Evolutionary conservation across 1,140 invertebrate species (phyloP), one percentile per base, ranked within the genome.

Genomic region (Caenorhabditis inopinata): DNA sequence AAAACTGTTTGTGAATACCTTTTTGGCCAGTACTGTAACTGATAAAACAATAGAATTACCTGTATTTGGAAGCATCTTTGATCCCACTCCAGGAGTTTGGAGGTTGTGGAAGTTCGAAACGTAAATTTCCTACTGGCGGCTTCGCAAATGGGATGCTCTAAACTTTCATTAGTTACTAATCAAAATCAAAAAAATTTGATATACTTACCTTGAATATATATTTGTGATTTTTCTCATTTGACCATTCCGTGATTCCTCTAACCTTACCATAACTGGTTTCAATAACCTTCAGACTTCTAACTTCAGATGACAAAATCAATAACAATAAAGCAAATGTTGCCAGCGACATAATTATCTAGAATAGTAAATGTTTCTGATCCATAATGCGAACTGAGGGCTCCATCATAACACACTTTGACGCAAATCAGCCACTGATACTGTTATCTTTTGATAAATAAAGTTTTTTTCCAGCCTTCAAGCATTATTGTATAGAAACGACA

Each of bases 221-320:
- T 16, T 62, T 47, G 14, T 25, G 38, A 14, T 42, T 47, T 2
- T 21, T 16, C 6, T 29, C 21, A 38, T 62, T 45, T 32, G 49
- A 73, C 38, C 38, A 27, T 32, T 78, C 79, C 23, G 78, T 80
- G 23, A 76, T 78, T 12, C 78, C 79, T 29, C 75, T 4, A 1
- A 80, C 11, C 35, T 18, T 47, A 21, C 75, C 74, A 45, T 46
- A 74, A 42, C 79, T 38, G 1, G 75, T 74, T n/a, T 16, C 7
- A 4, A 80, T 58, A 5, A 46, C 38, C 18, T 49, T 51, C 12
- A 74, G 21, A 51, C 75, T n/a, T 25, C 27, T 11, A 18, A 80
- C 45, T 42, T 38, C 32, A 21, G 49, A 25, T 14, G 27, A 18
- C 16, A 9, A 53, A 25, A 53, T 25, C 12, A 53, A 4, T 25